Base-by-base conservation (phyloP, 2,888 invertebrate genomes). In the Polymixis flavicincta region DNA sequence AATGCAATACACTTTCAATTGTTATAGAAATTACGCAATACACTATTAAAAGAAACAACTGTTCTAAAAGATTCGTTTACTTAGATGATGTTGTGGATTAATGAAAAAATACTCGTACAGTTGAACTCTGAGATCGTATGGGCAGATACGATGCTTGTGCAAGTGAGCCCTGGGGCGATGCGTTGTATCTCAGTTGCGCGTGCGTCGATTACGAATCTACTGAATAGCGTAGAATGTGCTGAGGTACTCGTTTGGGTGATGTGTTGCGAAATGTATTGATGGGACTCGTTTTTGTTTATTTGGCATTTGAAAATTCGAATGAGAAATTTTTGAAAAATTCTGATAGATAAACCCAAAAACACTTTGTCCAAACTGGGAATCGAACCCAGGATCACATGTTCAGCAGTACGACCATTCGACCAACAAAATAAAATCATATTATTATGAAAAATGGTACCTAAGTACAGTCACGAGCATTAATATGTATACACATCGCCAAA, bases 11-110 rank as follows among this genome's bases (percentile, higher is more conserved):
- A 92, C 93, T 93, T 93, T 93, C 93, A 91, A 92, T 92, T 91
- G 90, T 90, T 88, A 86, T 84, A 80, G 75, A 66, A 76, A 88
- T 95, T 93, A 92, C 90, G 92, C 89, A 95, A 95, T 87, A 92
- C 66, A 81, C 91, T 92, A 94, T 94, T 95, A 94, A 92, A 90
- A 89, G 87, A 90, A 92, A 94, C 92, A 93, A 93, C 92, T 89
- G 91, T 90, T 92, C 89, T 89, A 88, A 90, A 87, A 85, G 88
- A 89, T 89, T 91, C 92, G 90, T 94, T 94, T 93, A 93, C 92
- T 93, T 90, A 91, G 93, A 93, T 92, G 93, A 87, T 89, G 86
- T 90, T 90, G 81, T 86, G 89, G 83, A 89, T 90, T 92, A 90
- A 89, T 91, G 92, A 92, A 92, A 92, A 92, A 89, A 78, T 88